A percentile compares a stretch with the other conserved stretches of the same genome.
These are phyloP conservation scores for Spinus olivaceus DNA, from an alignment of 2,797 vertebrate genomes.

Conservation along the genomic window DNA sequence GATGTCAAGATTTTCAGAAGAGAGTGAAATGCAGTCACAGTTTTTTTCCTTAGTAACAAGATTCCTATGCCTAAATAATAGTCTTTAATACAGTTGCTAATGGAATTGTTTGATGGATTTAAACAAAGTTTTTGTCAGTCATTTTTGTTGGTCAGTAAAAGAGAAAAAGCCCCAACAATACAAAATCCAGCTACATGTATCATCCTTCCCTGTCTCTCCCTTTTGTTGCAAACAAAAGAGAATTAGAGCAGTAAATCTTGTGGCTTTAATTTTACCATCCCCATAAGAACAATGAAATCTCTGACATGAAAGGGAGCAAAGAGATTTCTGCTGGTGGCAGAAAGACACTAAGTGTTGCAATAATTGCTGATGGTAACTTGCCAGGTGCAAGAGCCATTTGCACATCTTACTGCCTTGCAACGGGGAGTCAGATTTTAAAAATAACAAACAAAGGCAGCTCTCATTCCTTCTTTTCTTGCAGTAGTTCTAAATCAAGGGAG, in stretches of 20 bases:
- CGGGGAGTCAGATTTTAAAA: background rate
- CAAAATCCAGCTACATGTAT: background rate
- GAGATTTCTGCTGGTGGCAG: conserved; percentile 35
- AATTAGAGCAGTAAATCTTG: conserved; percentile 61
- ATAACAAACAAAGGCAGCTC: background rate
- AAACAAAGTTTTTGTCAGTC: background rate
- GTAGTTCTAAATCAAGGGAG: background rate
- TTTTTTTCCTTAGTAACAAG: background rate
- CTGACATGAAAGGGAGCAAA: conserved; percentile 33
- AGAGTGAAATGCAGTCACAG: background rate
- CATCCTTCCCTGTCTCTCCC: background rate
- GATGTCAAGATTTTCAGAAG: background rate
- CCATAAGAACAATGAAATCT: conserved; percentile 46
- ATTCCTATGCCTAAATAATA: background rate
- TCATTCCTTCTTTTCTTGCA: background rate
- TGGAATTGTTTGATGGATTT: background rate
- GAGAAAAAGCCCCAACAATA: background rate
- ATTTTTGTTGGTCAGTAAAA: conserved; percentile 11
- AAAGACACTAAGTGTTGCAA: conserved; percentile 13
- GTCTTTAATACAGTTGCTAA: background rate
- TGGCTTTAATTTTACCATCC: conserved; percentile 49
- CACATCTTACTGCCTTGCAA: conserved; percentile 30
- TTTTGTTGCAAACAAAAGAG: conserved; percentile 32
- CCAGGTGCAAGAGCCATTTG: conserved; percentile 35
- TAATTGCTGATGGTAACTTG: conserved; percentile 59